A percentile compares a stretch with the other conserved stretches of the same genome.
These are phyloP conservation scores for Myanophis thanlyinensis DNA, from an alignment of 2,113 vertebrate genomes.

Conservation along the genomic window DNA sequence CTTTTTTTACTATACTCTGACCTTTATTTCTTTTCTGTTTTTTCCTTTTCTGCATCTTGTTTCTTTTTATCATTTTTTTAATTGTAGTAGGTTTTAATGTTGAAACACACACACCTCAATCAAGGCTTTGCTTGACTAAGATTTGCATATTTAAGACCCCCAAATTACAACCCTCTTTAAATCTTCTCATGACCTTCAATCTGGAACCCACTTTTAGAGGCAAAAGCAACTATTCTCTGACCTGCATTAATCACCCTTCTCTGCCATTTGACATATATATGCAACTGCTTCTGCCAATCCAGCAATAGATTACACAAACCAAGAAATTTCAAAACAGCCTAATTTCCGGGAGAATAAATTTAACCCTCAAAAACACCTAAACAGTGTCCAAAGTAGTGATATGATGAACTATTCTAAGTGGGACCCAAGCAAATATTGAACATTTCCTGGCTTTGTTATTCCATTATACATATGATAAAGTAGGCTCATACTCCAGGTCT, in stretches of 20 bases:
- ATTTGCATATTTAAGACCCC: not conserved
- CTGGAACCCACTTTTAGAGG: not conserved
- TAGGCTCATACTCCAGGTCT: not conserved
- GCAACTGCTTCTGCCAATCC: not conserved
- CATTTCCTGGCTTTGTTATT: not conserved
- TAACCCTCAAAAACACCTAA: not conserved
- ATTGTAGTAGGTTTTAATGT: not conserved
- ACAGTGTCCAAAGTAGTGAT: not conserved
- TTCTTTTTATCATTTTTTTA: not conserved
- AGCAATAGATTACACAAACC: not conserved
- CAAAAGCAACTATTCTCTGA: not conserved
- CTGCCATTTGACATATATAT: not conserved
- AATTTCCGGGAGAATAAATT: not conserved
- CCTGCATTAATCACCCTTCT: not conserved
- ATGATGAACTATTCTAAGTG: not conserved
- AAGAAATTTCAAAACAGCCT: not conserved
- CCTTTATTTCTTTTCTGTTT: not conserved
- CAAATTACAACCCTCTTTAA: not conserved
- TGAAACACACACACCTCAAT: not conserved
- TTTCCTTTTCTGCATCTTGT: not conserved
- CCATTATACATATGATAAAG: not conserved
- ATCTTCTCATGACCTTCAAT: not conserved
- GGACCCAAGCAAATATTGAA: not conserved
- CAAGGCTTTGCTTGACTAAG: not conserved
- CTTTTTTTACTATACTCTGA: not conserved